These are phyloP conservation scores for Schizothorax lantsangensis DNA, from an alignment of 2,797 vertebrate genomes.

Conservation along the genomic window DNA sequence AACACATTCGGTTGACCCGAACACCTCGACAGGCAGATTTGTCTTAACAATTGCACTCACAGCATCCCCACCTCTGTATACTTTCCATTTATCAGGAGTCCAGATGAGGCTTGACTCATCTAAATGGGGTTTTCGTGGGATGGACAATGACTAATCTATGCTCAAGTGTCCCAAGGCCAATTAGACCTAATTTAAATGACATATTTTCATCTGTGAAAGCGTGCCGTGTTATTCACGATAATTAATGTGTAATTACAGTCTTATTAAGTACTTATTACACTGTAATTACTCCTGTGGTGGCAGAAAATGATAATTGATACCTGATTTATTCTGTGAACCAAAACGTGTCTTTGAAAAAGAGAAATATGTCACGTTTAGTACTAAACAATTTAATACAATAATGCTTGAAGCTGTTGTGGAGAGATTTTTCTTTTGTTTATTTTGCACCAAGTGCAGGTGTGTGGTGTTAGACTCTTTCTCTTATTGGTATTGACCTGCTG, in stretches of 20 bases:
- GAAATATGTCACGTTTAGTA: background rate
- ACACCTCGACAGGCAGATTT: constrained; percentile 66
- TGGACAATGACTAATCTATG: constrained; percentile 44
- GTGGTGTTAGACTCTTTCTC: constrained; percentile 1
- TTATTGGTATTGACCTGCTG: constrained; percentile 21
- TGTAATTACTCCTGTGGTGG: constrained; percentile 5
- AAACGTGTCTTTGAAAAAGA: background rate
- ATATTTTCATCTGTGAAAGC: background rate
- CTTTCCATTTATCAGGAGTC: constrained; percentile 64
- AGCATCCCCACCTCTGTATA: constrained; percentile 48
- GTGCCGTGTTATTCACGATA: background rate
- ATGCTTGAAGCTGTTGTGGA: background rate
- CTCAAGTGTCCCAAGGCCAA: constrained; percentile 45
- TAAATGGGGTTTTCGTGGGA: constrained; percentile 57
- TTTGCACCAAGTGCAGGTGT: constrained; percentile 33
- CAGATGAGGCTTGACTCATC: constrained; percentile 56
- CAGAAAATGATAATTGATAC: background rate
- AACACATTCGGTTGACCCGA: constrained; percentile 62
- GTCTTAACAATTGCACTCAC: constrained; percentile 67
- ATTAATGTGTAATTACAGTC: constrained; percentile 25
- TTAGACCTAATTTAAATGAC: background rate
- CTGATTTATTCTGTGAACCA: background rate
- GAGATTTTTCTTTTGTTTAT: constrained; percentile 8
- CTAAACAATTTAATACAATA: background rate
- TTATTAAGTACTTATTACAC: constrained; percentile 2